phyloP scores from a whole-genome alignment of 2,113 vertebrate genomes.

The Sceloporus undulatus region DNA sequence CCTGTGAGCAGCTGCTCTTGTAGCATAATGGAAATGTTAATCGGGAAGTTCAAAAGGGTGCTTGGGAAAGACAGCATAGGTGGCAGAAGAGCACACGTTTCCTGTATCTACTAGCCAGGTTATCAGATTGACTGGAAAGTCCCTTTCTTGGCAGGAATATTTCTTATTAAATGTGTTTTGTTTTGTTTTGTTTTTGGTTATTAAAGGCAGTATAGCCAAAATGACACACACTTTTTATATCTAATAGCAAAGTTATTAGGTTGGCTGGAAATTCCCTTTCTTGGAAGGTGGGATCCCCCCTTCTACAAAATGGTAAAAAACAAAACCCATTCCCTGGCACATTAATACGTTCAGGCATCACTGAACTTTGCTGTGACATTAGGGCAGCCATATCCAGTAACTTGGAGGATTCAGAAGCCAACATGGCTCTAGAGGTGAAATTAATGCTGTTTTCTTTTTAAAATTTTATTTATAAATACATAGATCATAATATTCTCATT shows the following conservation, averaged over 20 bases:
- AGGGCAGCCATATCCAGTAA: no score
- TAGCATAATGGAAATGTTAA: conserved; percentile 25
- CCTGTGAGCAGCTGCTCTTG: not conserved
- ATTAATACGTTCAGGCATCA: no score
- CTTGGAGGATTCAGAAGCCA: not conserved
- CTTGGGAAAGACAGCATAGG: not conserved
- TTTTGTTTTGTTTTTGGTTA: no score
- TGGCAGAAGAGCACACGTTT: not conserved
- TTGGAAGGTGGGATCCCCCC: not conserved
- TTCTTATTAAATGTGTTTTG: no score
- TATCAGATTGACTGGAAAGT: not conserved
- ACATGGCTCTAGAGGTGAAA: not conserved
- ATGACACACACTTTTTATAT: not conserved
- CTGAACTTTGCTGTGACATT: no score
- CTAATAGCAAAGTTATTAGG: not conserved
- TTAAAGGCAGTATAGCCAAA: not conserved
- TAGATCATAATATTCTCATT: no score
- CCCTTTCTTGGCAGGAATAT: not conserved
- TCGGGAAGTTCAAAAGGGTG: not conserved
- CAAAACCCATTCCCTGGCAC: not conserved
- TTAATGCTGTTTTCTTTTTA: not conserved
- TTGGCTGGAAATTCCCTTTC: not conserved
- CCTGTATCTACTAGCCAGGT: not conserved
- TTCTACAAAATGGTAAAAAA: not conserved
- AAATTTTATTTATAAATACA: no score